Evolutionary conservation across 2,888 invertebrate species (phyloP), one percentile per base, ranked within the genome.

Genomic region (Dilophus febrilis): DNA sequence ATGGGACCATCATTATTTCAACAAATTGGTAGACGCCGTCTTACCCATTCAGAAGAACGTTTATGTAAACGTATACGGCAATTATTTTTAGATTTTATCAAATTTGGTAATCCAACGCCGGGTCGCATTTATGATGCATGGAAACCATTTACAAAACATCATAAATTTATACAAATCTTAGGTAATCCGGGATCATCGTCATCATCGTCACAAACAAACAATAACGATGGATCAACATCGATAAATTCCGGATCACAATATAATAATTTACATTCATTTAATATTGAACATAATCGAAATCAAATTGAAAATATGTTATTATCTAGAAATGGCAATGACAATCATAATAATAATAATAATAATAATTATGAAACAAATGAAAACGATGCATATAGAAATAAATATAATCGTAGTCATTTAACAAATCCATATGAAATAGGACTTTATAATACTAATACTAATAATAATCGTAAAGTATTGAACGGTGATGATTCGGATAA

Each of bases 1-100:
- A 64, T 79, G 47, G 79, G 80, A 4, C 77, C 78, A 31, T 66
- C 71, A 28, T 53, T 78, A 30, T 68, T 75, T 52, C 72, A 75
- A 47, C 75, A 77, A 61, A 64, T 77, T 41, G 70, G 74, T 2
- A 67, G 79, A 27, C 64, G 77, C 35, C 66, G 74, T 10, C 67
- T 76, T 40, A 70, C 66, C 14, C 52, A 61, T 18, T 64, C 66
- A 5, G 80, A 82, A 53, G 71, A 71, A 48, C 64, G 65, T 44
- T 55, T 73, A 13, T 70, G 68, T 47, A 60, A 65, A 28, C 58
- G 62, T 41, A 53, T 73, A 35, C 64, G 68, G 45, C 58, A 64
- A 19, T 53, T 64, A 39, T 67, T 71, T 59, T 59, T 60, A 2
- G 68, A 65, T 50, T 71, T 70, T 46, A 59, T 71, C 3, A 71